Conservation (phyloP, 2,113 vertebrate genomes). For the Psophia crepitans region DNA sequence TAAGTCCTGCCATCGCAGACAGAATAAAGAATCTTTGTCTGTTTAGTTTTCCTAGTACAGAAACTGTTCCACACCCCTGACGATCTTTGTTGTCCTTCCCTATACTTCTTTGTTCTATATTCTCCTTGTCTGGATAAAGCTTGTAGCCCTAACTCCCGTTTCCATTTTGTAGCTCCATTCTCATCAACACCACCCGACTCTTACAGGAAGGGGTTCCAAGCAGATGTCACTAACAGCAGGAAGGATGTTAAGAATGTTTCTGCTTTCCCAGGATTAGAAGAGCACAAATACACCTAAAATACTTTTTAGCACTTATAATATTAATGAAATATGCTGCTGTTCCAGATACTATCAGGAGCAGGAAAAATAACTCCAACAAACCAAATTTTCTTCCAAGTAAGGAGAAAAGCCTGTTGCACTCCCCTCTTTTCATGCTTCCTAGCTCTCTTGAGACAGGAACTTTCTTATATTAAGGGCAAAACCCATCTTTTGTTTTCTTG, state of each 20-base stretch:
- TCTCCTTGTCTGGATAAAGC: not conserved
- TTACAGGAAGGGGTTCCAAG: not conserved
- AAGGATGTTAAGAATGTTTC: not conserved
- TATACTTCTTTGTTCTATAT: not conserved
- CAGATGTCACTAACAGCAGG: not conserved
- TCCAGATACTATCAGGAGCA: not conserved
- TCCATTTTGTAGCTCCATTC: not conserved
- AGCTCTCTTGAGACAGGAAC: not conserved
- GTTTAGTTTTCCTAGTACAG: not conserved
- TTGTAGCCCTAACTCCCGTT: not conserved
- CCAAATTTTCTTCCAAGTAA: not conserved
- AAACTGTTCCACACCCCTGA: not conserved
- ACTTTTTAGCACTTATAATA: not conserved
- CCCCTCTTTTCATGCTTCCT: not conserved
- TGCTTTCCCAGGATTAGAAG: not conserved
- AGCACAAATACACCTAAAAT: not conserved
- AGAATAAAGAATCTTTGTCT: not conserved
- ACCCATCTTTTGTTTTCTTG: not conserved
- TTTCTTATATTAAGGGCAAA: not conserved
- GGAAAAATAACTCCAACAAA: not conserved
- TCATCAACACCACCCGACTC: not conserved
- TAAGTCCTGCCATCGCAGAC: fast-evolving
- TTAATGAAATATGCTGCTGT: not conserved
- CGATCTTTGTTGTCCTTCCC: not conserved
- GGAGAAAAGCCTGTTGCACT: not conserved